Evolutionary conservation across 92 coral and sea anemone species (phyloP).

Genomic region (Hydrozoanthus gracilis): DNA sequence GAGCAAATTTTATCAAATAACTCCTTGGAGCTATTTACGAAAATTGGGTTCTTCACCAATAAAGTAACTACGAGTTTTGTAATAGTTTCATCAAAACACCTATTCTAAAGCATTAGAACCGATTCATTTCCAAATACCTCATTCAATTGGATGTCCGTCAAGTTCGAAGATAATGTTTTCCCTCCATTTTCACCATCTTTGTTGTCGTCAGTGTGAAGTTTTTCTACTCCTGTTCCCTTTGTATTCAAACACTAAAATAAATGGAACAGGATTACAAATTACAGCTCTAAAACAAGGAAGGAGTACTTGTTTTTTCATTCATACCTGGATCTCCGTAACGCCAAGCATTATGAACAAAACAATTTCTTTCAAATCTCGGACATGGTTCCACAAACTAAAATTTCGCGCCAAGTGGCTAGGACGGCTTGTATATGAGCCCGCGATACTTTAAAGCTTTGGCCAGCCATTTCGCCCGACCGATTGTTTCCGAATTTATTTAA

Average conservation of each 20-base stretch:
- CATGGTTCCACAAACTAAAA: conserved; percentile 43
- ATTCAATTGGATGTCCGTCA: not conserved
- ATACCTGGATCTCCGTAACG: conserved; percentile 28
- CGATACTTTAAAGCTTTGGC: not conserved
- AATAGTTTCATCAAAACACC: no score
- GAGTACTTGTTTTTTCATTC: not conserved
- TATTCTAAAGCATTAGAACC: not conserved
- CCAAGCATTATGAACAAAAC: conserved; percentile 15
- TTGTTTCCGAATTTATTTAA: not conserved
- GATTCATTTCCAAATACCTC: conserved; percentile 4
- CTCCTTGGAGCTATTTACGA: no score
- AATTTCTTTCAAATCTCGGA: not conserved
- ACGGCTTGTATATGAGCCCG: conserved; percentile 6
- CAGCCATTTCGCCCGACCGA: not conserved
- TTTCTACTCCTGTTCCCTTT: not conserved
- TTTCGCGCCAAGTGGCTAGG: conserved; percentile 72
- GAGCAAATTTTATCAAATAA: no score
- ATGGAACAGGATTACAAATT: not conserved
- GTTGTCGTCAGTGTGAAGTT: conserved; percentile 15
- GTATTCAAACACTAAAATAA: not conserved
- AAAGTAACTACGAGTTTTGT: no score
- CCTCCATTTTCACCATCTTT: not conserved
- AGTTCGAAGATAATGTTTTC: conserved; percentile 7
- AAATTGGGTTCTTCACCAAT: no score
- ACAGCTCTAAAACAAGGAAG: no score